These are phyloP conservation scores for Rhynchonema sp. DNA, from an alignment of 2,888 invertebrate genomes.

Conservation along the genomic window DNA sequence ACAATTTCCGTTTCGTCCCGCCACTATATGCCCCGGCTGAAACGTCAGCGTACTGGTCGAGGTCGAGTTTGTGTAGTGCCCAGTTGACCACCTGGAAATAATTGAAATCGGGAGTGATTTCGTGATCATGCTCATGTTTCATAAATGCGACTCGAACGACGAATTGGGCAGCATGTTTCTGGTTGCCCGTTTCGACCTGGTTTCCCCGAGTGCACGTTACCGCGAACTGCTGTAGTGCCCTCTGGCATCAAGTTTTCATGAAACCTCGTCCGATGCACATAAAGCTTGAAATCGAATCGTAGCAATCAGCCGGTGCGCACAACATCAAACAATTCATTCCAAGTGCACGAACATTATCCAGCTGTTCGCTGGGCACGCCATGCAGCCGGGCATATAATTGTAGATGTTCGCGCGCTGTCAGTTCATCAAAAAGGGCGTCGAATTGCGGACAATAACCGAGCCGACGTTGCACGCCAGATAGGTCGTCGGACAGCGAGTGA, in stretches of 20 bases:
- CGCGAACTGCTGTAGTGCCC: too few relatives aligned
- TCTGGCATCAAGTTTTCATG: too few relatives aligned
- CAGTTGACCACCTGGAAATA: slow-evolving; percentile 42
- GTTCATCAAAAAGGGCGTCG: slow-evolving; percentile 47
- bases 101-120: too few relatives aligned
- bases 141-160: too few relatives aligned
- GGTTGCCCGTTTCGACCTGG: too few relatives aligned
- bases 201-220: too few relatives aligned
- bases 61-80: slow-evolving; percentile 42
- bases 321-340: too few relatives aligned
- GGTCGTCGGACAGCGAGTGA: slow-evolving; percentile 13
- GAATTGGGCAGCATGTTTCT: too few relatives aligned
- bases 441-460: slow-evolving; percentile 54
- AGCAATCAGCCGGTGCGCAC: too few relatives aligned
- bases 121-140: too few relatives aligned
- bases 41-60: slow-evolving; percentile 33
- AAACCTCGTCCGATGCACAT: too few relatives aligned
- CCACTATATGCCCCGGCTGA: slow-evolving; percentile 37
- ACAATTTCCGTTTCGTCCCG: slow-evolving; percentile 53
- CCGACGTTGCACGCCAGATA: not conserved
- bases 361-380: slow-evolving; percentile 35
- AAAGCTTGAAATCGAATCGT: too few relatives aligned
- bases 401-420: slow-evolving; percentile 49
- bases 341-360: slow-evolving; percentile 1
- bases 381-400: slow-evolving; percentile 43